Base-by-base conservation (phyloP, 1,140 invertebrate species). In the honey bee (Apis mellifera) region DNA sequence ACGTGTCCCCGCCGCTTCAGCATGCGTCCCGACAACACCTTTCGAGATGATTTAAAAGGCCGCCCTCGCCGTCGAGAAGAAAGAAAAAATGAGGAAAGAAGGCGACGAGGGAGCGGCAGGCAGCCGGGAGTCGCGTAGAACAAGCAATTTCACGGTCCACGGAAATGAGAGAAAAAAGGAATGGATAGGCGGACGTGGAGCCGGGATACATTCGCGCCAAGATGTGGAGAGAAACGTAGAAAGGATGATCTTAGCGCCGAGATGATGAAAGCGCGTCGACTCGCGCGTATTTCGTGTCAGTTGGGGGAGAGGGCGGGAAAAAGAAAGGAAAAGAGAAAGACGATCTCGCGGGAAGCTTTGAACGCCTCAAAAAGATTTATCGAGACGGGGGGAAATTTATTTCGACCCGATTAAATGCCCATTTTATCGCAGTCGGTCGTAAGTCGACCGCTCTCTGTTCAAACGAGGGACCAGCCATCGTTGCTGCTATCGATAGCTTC, bases 341-440 rank as follows among this genome's bases (percentile, higher is more conserved):
- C 2, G 32, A 32, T 32, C 79, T 32, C 79, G 83, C 86, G 86
- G 66, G 79, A 80, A 86, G 90, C 91, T 91, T 89, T 82, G 78
- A 17, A 80, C 66, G 89, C 86, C 83, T 74, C n/a, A 69, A 62
- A 42, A 84, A 89, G 91, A 92, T 92, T 92, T 92, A 92, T 88
- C 78, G 89, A 76, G 79, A 69, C 48, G 52, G 64, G 59, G 26
- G 78, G 87, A 84, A 89, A 92, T 92, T 92, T 92, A 92, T 92
- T 32, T 91, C 87, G 91, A 87, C 89, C 85, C 86, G 89, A 90
- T 92, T 92, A 92, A 92, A 91, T 90, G 89, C 89, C 86, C 89
- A 90, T 90, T 91, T 91, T 91, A 91, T 90, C 89, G 88, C n/a
- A 86, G 77, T 84, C 32, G 50, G 23, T 17, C 48, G 32, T 5